Evolutionary conservation across 1,140 invertebrate genomes (phyloP).

Genomic region (Pseudobourletiella spinata): DNA sequence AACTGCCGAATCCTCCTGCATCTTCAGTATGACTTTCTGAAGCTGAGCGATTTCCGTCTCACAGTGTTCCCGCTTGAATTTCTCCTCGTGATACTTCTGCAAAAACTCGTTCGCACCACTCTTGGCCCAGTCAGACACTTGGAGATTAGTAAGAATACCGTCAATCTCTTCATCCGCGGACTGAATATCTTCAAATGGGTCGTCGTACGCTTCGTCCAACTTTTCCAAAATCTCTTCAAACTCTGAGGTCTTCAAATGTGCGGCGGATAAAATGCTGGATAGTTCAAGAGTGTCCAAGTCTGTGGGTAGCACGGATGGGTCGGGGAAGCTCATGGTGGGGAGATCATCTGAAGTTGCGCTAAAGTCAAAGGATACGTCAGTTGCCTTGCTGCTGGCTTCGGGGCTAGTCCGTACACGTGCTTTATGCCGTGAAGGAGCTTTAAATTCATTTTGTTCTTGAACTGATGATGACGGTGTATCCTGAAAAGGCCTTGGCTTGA

Average conservation of each 20-base stretch:
- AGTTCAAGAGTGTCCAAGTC: conserved; percentile 1
- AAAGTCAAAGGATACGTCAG: neutral
- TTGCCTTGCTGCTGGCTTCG: neutral
- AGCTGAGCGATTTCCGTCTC: conserved; percentile 26
- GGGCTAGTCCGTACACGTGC: neutral
- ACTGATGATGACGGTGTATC: neutral
- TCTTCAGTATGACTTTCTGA: conserved; percentile 20
- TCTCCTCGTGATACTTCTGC: conserved; percentile 32
- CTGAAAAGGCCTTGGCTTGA: too few species aligned
- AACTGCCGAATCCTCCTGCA: conserved; percentile 22
- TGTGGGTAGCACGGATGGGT: neutral
- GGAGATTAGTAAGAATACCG: conserved; percentile 7
- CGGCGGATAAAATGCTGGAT: conserved; percentile 3
- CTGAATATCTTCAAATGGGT: conserved; percentile 8
- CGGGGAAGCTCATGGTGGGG: neutral
- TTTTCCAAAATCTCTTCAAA: conserved; percentile 24
- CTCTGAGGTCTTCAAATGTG: conserved; percentile 5
- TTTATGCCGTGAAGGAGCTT: neutral
- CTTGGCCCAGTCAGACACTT: conserved; percentile 22
- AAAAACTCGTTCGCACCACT: conserved; percentile 10
- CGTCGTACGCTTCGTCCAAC: conserved; percentile 9
- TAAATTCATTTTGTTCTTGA: neutral
- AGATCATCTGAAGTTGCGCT: neutral
- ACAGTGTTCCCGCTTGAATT: conserved; percentile 24
- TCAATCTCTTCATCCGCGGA: conserved; percentile 14